Base-by-base conservation (phyloP, 2,113 vertebrate genomes). In the Cyprinodon brontotheroides region DNA sequence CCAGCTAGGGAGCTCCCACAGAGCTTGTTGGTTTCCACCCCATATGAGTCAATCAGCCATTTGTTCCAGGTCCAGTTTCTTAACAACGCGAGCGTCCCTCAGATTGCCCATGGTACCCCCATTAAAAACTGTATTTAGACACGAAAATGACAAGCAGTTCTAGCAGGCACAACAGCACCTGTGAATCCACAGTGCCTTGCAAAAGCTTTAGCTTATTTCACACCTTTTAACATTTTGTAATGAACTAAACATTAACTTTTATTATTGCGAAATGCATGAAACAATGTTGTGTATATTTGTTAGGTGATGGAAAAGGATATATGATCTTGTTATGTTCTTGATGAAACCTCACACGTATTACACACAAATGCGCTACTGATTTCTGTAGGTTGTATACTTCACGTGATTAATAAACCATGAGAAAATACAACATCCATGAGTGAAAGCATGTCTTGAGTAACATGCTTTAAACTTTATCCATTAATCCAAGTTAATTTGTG, bases 1-100 rank as follows among this genome's bases (percentile, higher is more conserved):
- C 75, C 74, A 87, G 84, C 87, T 87, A 83, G 63, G 77, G 74
- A 72, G 78, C 77, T 86, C 70, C 48, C 81, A 81, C 83, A 86
- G 76, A 88, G 79, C 67, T 80, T 78, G 79, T 79, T 74, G 79
- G 77, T 87, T 87, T 91, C 78, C 79, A 87, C 74, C 60, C 82
- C 74, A 73, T 59, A 77, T 90, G 86, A 87, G 80, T 92, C 85
- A 87, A 80, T 87, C 77, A 89, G 74, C 78, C 78, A 86, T 78
- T 85, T 77, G 65, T 82, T 83, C 69, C 65, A 12, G 12, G 61
- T 74, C 69, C 69, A 82, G 81, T 69, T 75, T 85, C 40, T 80
- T 80, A 70, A 83, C 39, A 72, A 79, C 82, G 75, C 57, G 60
- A 83, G 74, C 68, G 69, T 84, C 79, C 84, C 66, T 82, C 76